Percentiles rank a stretch among this genome's conserved stretches.
Evolutionary conservation across 2,888 invertebrate species (phyloP).

Genomic region (Drosophila macrospina): DNA sequence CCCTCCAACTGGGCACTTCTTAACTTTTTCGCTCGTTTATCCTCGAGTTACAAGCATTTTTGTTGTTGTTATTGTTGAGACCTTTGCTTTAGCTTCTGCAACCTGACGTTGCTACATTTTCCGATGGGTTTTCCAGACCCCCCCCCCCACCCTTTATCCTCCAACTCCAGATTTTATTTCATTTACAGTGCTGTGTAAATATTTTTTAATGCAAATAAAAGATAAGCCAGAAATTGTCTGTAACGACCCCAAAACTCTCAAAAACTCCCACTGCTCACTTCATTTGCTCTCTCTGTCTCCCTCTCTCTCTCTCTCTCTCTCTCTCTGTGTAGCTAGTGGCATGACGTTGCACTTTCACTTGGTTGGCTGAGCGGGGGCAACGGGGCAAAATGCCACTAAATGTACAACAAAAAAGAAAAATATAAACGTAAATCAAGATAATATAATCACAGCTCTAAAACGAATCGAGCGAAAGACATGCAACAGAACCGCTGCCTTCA

Average conservation of each 20-base stretch:
- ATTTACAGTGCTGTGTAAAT: slow-evolving; percentile 69
- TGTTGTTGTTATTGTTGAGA: no score
- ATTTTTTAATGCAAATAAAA: slow-evolving; percentile 76
- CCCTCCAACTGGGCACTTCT: slow-evolving; percentile 12
- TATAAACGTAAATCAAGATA: slow-evolving; percentile 75
- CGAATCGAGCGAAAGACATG: slow-evolving; percentile 68
- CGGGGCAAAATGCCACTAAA: slow-evolving; percentile 34
- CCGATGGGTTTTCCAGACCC: slow-evolving; percentile 6
- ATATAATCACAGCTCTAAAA: slow-evolving; percentile 74
- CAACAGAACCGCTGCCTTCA: slow-evolving; percentile 44
- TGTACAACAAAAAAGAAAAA: slow-evolving; percentile 55
- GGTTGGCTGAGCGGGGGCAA: neutral
- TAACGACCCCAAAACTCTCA: slow-evolving; percentile 52
- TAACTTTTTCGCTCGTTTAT: slow-evolving; percentile 34
- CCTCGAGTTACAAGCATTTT: slow-evolving; percentile 22
- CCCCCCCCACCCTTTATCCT: neutral
- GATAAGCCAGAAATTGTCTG: slow-evolving; percentile 68
- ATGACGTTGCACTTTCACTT: slow-evolving; percentile 70
- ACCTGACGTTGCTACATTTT: slow-evolving; percentile 42
- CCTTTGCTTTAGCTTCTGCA: slow-evolving; percentile 42
- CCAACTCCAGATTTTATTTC: slow-evolving; percentile 26
- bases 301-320: slow-evolving; percentile 8
- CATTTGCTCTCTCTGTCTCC: slow-evolving; percentile 17
- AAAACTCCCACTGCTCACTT: slow-evolving; percentile 40
- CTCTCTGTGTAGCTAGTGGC: slow-evolving; percentile 16